Evolutionary conservation across 2,113 vertebrate genomes (phyloP), one percentile per base, ranked within the genome.

Genomic region (Erinaceus europaeus): DNA sequence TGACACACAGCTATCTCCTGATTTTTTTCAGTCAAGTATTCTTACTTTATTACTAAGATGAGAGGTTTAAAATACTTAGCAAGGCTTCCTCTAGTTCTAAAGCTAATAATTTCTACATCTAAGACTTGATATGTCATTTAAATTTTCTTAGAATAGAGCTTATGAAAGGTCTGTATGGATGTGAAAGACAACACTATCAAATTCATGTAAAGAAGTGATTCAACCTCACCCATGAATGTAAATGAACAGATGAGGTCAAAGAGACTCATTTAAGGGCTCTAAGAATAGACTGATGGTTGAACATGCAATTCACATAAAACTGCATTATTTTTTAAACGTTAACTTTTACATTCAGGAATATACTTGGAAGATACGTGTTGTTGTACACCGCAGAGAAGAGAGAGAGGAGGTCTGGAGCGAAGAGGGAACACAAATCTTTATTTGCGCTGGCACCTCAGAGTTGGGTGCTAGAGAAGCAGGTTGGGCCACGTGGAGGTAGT

Each of bases 51-150:
- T 25, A 14, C 42, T 61, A 86, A 91, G 87, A 89, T 77, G 52
- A 71, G 29, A 84, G 15, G 38, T 38, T 91, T 71, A 81, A 91
- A 74, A 52, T 29, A 87, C 5, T 55, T 81, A 57, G 53, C 57
- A 81, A 82, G 9, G 10, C 74, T 92, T 87, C 27, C 6, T 84
- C 27, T 77, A 55, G 23, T 57, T 87, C 23, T 59, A 83, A 84
- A 82, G 44, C 53, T 90, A 90, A 69, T 73, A 71, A 89, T 73
- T 83, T 64, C 55, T 13, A 93, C 14, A 34, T 6, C 55, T 9
- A 80, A 67, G 21, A 52, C 13, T 62, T 12, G n/a, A 64, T 59
- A 13, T 64, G 67, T 50, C 50, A 81, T 32, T 90, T 32, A 53
- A 65, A 77, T 52, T 34, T 53, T 57, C 36, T 27, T 48, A 80